Evolutionary conservation across 2,888 invertebrate genomes (phyloP).

Genomic region (Crocallis elinguaria): DNA sequence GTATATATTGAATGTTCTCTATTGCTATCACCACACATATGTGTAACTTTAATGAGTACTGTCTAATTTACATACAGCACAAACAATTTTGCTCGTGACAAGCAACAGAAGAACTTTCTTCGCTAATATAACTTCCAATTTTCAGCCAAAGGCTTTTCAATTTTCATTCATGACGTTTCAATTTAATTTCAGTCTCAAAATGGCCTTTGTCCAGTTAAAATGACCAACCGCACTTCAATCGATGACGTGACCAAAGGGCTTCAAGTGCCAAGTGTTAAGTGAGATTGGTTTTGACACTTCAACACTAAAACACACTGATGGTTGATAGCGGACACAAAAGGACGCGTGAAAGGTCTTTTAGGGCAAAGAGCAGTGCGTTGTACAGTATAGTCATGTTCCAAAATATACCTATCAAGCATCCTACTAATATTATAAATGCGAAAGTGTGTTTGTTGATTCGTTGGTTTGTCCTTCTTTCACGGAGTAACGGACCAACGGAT

Average conservation of each 20-base stretch:
- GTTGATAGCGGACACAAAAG: conserved; percentile 33
- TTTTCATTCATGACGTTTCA: conserved; percentile 31
- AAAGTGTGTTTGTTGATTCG: too few species aligned
- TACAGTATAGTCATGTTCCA: too few species aligned
- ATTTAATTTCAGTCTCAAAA: conserved; percentile 30
- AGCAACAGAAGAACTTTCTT: background rate
- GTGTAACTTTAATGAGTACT: background rate
- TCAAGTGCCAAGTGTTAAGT: conserved; percentile 24
- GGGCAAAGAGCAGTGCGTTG: background rate
- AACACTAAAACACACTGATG: conserved; percentile 30
- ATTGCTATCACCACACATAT: background rate
- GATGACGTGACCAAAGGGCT: conserved; percentile 30
- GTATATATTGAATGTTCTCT: background rate
- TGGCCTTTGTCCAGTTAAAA: conserved; percentile 37
- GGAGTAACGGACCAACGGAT: too few species aligned
- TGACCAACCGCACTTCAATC: conserved; percentile 37
- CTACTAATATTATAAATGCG: too few species aligned
- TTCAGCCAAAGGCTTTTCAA: conserved; percentile 6
- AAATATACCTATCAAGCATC: too few species aligned
- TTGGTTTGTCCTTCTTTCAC: too few species aligned
- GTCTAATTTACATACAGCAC: background rate
- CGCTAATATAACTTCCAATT: background rate
- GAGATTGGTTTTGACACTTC: conserved; percentile 41
- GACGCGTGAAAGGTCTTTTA: conserved; percentile 35
- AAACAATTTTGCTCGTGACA: conserved; percentile 1